A percentile compares a stretch with the other conserved stretches of the same genome.
phyloP scores from a whole-genome alignment of 2,113 vertebrate genomes.

The Triplophysa dalaica region DNA sequence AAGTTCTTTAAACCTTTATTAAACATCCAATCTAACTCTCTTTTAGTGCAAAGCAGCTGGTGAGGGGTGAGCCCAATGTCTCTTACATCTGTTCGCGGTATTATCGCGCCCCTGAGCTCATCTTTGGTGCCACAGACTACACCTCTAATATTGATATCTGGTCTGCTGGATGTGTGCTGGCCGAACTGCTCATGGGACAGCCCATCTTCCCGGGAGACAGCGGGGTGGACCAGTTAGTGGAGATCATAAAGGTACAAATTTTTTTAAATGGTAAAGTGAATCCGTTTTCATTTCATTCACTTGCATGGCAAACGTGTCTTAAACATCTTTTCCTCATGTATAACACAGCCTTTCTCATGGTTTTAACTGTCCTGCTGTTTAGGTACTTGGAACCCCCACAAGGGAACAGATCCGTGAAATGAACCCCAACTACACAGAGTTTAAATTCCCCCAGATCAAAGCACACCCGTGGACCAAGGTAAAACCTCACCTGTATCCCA shows the following conservation, averaged over 20 bases:
- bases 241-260: constrained; percentile 87
- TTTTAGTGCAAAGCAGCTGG: constrained; percentile 86
- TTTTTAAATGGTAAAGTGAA: no score
- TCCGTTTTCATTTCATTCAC: no score
- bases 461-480: constrained; percentile 99
- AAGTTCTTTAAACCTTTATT: no score
- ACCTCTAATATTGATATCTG: constrained; percentile 92
- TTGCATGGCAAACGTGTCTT: background rate
- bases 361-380: background rate
- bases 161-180: constrained; percentile 90
- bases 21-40: background rate
- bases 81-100: constrained; percentile 94
- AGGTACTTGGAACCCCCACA: constrained; percentile 93
- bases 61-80: constrained; percentile 89
- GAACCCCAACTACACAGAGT: constrained; percentile 98
- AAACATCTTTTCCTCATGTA: background rate
- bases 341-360: background rate
- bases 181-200: constrained; percentile 87
- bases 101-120: constrained; percentile 91
- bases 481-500: constrained; percentile 58
- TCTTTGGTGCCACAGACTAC: constrained; percentile 92
- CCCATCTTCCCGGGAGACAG: constrained; percentile 92
- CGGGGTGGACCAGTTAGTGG: constrained; percentile 91
- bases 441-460: constrained; percentile 99
- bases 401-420: constrained; percentile 98